A percentile compares a stretch with the other conserved stretches of the same genome.
phyloP scores from a whole-genome alignment of 1,140 invertebrate genomes.

The Diuraphis noxia region DNA sequence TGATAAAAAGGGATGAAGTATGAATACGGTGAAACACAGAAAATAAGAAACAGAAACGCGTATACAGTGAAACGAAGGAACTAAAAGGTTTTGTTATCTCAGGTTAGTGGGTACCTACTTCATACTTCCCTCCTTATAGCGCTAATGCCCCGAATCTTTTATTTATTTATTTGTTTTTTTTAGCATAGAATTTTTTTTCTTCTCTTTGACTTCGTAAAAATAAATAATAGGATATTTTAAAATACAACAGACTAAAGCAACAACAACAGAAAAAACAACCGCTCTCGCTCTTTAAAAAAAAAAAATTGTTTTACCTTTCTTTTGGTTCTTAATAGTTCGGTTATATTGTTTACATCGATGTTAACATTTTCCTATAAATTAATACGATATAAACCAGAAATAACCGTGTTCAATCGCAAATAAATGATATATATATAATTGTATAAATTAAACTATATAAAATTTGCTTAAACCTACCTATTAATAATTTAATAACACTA shows the following conservation, averaged over 20 bases:
- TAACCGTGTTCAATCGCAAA: background rate
- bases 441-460: background rate
- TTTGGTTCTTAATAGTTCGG: background rate
- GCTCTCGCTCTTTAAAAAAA: background rate
- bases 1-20: background rate
- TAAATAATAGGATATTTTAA: background rate
- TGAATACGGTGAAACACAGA: background rate
- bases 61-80: background rate
- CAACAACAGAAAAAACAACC: background rate
- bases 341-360: slow-evolving; percentile 4
- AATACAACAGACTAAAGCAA: background rate
- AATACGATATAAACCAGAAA: background rate
- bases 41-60: background rate
- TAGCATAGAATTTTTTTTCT: background rate
- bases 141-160: slow-evolving; percentile 35
- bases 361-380: background rate
- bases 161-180: slow-evolving; percentile 32
- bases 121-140: background rate
- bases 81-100: slow-evolving; percentile 35
- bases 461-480: no score
- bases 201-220: background rate
- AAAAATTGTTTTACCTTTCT: background rate
- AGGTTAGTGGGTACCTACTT: background rate
- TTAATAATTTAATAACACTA: no score
- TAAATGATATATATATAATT: background rate